phyloP scores from a whole-genome alignment of 2,113 vertebrate species.

The Nestor notabilis region DNA sequence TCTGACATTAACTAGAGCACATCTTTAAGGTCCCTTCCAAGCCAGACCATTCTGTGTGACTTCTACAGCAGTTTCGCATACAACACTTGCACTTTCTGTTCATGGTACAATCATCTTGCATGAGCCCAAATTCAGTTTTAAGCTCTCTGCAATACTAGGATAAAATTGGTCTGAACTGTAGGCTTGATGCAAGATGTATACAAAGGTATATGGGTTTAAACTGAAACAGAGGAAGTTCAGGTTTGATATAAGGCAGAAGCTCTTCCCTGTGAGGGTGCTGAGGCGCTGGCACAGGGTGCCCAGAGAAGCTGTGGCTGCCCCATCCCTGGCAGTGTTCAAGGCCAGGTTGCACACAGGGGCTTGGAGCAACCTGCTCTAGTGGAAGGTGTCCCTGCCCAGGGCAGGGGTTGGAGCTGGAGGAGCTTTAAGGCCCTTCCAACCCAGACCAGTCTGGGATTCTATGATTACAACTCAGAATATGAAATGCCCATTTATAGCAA shows the following conservation, averaged over 20 bases:
- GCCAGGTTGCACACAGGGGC: neutral
- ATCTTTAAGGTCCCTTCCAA: neutral
- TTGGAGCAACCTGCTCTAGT: no score
- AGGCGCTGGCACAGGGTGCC: neutral
- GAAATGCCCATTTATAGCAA: neutral
- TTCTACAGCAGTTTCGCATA: neutral
- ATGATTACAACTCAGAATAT: neutral
- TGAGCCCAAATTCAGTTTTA: neutral
- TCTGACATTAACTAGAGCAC: neutral
- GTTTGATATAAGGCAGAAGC: neutral
- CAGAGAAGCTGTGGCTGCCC: neutral
- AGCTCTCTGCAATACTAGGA: neutral
- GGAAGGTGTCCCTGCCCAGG: no score
- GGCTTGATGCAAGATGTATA: neutral
- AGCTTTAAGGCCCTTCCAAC: neutral
- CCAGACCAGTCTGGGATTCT: neutral
- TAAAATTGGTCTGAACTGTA: neutral
- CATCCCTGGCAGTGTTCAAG: neutral
- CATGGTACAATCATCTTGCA: fast-evolving
- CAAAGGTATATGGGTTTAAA: neutral
- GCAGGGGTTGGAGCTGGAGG: no score
- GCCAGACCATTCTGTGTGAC: neutral
- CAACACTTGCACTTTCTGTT: fast-evolving
- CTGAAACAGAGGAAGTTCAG: neutral
- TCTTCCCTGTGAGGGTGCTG: neutral